phyloP scores from a whole-genome alignment of 2,888 invertebrate genomes.

The Dasypolia templi region DNA sequence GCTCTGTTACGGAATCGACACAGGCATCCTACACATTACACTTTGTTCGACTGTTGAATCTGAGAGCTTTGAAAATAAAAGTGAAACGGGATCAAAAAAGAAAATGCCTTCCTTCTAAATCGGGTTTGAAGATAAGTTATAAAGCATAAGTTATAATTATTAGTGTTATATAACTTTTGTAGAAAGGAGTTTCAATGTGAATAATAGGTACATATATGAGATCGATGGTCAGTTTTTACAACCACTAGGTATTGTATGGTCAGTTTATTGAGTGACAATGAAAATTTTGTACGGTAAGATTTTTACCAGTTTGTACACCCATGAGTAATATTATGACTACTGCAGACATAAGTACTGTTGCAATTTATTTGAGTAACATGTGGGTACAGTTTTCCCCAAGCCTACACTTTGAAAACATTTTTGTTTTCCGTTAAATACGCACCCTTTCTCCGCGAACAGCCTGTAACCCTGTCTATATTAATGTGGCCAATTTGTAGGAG shows the following conservation, averaged over 20 bases:
- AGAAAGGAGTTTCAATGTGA: neutral
- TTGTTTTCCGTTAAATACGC: constrained; percentile 55
- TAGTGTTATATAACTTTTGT: too few relatives aligned
- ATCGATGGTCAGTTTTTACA: neutral
- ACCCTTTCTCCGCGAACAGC: constrained; percentile 57
- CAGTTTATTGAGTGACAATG: neutral
- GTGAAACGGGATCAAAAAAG: too few relatives aligned
- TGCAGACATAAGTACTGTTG: neutral
- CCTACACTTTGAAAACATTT: neutral
- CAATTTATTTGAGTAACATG: neutral
- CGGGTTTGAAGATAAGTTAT: too few relatives aligned
- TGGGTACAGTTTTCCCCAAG: neutral
- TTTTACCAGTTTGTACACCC: neutral
- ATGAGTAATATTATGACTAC: neutral
- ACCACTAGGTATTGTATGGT: neutral
- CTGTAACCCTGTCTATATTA: constrained; percentile 80
- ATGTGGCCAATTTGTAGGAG: constrained; percentile 89
- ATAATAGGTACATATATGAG: neutral
- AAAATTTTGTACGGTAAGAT: neutral
- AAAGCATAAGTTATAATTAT: too few relatives aligned
- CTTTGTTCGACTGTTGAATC: constrained; percentile 8
- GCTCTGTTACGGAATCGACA: constrained; percentile 80
- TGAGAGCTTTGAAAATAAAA: constrained; percentile 33
- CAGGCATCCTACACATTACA: constrained; percentile 75
- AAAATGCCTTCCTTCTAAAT: too few relatives aligned